Percentiles rank a stretch among this genome's conserved stretches.
Evolutionary conservation across 35 echinoderm and acorn worm genomes (phyloP).

Genomic region (Lytechinus variegatus): DNA sequence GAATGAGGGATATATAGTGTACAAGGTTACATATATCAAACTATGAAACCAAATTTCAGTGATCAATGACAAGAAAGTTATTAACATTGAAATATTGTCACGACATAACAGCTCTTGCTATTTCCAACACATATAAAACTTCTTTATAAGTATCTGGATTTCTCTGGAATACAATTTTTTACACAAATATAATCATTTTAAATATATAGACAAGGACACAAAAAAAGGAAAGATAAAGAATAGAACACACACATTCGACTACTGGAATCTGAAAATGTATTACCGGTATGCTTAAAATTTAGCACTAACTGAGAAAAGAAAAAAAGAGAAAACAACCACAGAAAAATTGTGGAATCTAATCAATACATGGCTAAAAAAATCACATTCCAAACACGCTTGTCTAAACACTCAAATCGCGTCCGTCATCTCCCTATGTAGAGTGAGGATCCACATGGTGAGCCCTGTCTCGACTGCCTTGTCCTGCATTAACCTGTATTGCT

Average conservation of each 20-base stretch:
- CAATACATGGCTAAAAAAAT: neutral
- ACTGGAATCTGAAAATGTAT: neutral
- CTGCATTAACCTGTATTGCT: neutral
- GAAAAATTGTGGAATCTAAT: neutral
- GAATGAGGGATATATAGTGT: slow-evolving; percentile 4
- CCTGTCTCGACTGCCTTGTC: neutral
- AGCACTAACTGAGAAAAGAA: neutral
- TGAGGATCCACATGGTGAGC: neutral
- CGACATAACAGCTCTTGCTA: slow-evolving; percentile 36
- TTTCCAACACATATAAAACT: slow-evolving; percentile 34
- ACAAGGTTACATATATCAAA: neutral
- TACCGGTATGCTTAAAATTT: neutral
- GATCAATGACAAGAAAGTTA: slow-evolving; percentile 19
- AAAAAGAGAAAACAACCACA: neutral
- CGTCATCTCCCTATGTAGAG: neutral
- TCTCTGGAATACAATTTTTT: slow-evolving; percentile 48
- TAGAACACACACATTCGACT: slow-evolving; percentile 18
- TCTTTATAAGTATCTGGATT: slow-evolving; percentile 50
- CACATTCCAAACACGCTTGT: neutral
- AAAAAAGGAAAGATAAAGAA: neutral
- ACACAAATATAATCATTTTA: slow-evolving; percentile 45
- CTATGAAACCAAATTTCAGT: neutral
- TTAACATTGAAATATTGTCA: slow-evolving; percentile 11
- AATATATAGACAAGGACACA: slow-evolving; percentile 8
- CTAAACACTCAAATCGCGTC: neutral